Conservation (phyloP, 2,797 vertebrate species). For the Nyctibius grandis region DNA sequence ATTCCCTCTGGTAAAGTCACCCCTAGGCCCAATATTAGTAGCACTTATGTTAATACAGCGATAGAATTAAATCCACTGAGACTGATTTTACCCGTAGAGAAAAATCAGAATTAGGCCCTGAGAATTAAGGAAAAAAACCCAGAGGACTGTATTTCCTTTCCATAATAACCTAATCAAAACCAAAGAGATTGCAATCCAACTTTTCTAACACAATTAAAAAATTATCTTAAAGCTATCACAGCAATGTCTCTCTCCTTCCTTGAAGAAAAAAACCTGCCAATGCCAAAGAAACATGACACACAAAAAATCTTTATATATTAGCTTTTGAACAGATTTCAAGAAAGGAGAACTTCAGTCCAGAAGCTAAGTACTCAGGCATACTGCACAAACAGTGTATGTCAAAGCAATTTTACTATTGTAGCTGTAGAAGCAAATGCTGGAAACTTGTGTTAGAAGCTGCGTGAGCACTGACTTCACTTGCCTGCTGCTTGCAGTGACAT, state of each 20-base stretch:
- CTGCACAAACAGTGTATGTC: neutral
- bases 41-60: neutral
- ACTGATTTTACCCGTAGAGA: neutral
- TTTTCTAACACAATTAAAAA: neutral
- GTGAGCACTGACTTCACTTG: neutral
- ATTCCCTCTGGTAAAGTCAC: neutral
- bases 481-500: neutral
- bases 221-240: neutral
- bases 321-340: neutral
- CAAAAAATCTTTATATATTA: neutral
- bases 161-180: neutral
- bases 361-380: neutral
- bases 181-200: neutral
- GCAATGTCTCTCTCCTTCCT: neutral
- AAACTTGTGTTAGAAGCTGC: neutral
- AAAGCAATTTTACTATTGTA: neutral
- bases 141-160: neutral
- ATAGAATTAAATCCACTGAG: neutral
- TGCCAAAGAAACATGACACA: neutral
- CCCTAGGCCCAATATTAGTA: neutral
- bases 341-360: neutral
- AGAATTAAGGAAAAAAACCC: neutral
- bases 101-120: neutral
- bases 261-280: neutral
- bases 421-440: neutral